Base-by-base conservation (phyloP, 2,888 invertebrate genomes). In the Ceratothoa steindachneri region DNA sequence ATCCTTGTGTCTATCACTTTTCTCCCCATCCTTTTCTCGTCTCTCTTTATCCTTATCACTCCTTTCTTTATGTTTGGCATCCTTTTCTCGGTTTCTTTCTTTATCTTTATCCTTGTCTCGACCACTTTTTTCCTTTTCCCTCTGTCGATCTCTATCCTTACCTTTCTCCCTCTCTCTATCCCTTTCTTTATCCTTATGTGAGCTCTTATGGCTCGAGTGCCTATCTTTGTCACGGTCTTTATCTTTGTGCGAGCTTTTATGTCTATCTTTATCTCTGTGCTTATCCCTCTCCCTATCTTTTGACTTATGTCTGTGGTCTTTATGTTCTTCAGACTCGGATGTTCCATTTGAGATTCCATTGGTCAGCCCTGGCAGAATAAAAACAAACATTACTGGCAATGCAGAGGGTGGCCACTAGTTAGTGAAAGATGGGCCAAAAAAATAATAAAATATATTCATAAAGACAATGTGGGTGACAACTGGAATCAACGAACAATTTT, bases 41-140 rank as follows among this genome's bases (percentile, higher is more conserved):
- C 22, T 7, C 19, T 68, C 19, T 19, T 30, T 87, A 65, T 84
- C 84, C 84, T 90, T 92, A 71, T 93, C 93, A 86, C 93, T 91
- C 82, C 53, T 64, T 53, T 66, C 60, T 71, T 72, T 74, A 72
- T 75, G 53, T 67, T 72, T 51, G 19, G 71, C 71, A 27, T 75
- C 76, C 30, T 74, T 77, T 29, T 71, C 72, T 31, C 75, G 90
- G 55, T 69, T 73, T 27, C 66, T 75, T 31, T 66, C 60, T 30
- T 60, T 69, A 12, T 74, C 55, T 27, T 71, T 74, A 31, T 74
- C 75, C n/a, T 72, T 75, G 24, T 71, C 72, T 2, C 28, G 12
- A 24, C 52, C 64, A 27, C 65, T 52, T 19, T 67, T 41, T 28
- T 76, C 73, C 55, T 67, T 73, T 19, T 77, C 77, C 60, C 72